phyloP scores from a whole-genome alignment of 2,888 invertebrate genomes.

The Metacarcinus magister region DNA sequence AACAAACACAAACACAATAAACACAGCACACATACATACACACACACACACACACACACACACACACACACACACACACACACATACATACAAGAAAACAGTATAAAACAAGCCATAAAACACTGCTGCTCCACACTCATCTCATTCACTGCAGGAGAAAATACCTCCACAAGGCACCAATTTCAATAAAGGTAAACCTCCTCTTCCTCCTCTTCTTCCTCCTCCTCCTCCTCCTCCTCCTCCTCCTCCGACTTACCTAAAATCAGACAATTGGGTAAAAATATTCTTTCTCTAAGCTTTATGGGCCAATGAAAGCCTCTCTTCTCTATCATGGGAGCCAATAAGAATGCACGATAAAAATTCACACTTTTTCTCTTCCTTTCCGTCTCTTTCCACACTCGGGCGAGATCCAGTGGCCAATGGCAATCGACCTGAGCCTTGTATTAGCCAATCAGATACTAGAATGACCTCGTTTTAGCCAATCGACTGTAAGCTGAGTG shows the following conservation, averaged over 20 bases:
- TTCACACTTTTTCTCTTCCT: background rate
- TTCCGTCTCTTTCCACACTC: background rate
- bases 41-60: background rate
- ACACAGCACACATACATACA: no score
- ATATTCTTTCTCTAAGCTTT: background rate
- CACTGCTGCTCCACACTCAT: background rate
- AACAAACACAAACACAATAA: background rate
- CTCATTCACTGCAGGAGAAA: background rate
- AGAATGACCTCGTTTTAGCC: conserved; percentile 49
- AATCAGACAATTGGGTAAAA: conserved; percentile 35
- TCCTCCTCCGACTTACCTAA: background rate
- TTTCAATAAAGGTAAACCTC: background rate
- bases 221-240: background rate
- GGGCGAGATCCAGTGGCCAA: background rate
- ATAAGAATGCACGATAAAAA: background rate
- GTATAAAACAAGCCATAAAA: background rate
- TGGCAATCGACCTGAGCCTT: background rate
- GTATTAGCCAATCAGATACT: background rate
- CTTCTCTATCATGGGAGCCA: background rate
- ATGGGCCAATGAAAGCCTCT: background rate
- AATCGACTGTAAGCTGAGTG: background rate
- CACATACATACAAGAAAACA: no score
- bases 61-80: background rate
- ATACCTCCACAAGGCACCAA: background rate
- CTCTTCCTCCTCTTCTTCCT: background rate